Evolutionary conservation across 2,113 vertebrate genomes (phyloP), one percentile per base, ranked within the genome.

Genomic region (Dasyornis broadbenti): DNA sequence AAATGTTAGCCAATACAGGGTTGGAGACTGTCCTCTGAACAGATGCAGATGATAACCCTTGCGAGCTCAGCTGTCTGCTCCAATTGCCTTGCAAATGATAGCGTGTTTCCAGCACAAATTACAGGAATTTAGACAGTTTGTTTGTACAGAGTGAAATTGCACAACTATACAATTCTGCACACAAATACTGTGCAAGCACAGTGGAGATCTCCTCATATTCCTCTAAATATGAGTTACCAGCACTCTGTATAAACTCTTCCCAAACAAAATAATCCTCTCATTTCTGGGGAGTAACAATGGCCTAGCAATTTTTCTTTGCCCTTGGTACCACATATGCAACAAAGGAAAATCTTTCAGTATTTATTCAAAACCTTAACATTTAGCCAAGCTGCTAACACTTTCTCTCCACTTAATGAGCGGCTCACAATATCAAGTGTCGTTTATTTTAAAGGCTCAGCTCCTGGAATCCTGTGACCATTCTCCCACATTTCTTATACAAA

Each of bases 1-100:
- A 94, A 95, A 86, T 78, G 59, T 90, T 71, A 94, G 82, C 81
- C 79, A 89, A 64, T 87, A 24, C 72, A 76, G 90, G 75, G 50
- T 52, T 40, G 91, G 70, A 82, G 86, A 86, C 66, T 23, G 4
- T 47, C 60, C 82, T 91, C 77, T 78, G 64, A 85, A 44, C 23
- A 92, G 87, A 94, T 27, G 10, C 37, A 81, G 76, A 79, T 54
- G 91, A 97, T 97, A 97, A 97, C 73, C 91, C 70, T 75, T 81
- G 56, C 64, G 79, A 87, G 84, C 78, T 95, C 82, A 92, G 80
- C 64, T 79, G 61, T 90, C 90, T 95, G 86, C 54, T 70, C 75
- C 60, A 57, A 53, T 54, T 5, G 10, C 91, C 88, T 83, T 65
- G 53, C 65, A 89, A 78, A 87, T 47, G 63, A 93, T 49, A 82